Evolutionary conservation across 2,797 vertebrate species (phyloP).

Genomic region (Danionella dracula): DNA sequence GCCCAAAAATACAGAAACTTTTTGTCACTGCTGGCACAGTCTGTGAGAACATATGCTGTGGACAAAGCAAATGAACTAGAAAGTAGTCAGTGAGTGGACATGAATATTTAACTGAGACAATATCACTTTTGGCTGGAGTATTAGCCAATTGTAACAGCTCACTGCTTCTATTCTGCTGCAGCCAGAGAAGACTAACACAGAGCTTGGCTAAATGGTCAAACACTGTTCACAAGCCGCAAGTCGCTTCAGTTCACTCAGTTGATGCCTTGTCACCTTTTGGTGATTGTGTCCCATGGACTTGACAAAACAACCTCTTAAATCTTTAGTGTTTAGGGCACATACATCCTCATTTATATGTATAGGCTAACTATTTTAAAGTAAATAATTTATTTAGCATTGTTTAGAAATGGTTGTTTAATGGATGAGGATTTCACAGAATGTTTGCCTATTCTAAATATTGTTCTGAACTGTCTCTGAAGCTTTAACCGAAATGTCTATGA

Average conservation of each 20-base stretch:
- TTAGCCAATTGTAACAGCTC: constrained; percentile 2
- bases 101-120: constrained; percentile 23
- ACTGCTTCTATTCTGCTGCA: not conserved
- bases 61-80: constrained; percentile 20
- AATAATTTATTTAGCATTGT: no score
- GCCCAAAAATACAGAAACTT: not conserved
- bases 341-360: no score
- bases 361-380: no score
- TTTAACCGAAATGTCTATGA: no score
- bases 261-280: constrained; percentile 5
- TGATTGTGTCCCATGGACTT: no score
- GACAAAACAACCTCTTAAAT: no score
- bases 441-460: no score
- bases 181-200: not conserved
- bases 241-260: constrained; percentile 14
- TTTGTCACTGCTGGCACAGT: not conserved
- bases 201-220: not conserved
- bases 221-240: not conserved
- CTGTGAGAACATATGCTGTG: constrained; percentile 15
- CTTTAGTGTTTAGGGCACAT: no score
- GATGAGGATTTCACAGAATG: no score
- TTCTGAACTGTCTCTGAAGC: no score
- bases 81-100: not conserved
- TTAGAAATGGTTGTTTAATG: no score
- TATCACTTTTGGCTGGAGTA: not conserved